Percentiles rank a stretch among this genome's conserved stretches.
phyloP scores from a whole-genome alignment of 2,113 vertebrate species.

The Gavialis gangeticus region DNA sequence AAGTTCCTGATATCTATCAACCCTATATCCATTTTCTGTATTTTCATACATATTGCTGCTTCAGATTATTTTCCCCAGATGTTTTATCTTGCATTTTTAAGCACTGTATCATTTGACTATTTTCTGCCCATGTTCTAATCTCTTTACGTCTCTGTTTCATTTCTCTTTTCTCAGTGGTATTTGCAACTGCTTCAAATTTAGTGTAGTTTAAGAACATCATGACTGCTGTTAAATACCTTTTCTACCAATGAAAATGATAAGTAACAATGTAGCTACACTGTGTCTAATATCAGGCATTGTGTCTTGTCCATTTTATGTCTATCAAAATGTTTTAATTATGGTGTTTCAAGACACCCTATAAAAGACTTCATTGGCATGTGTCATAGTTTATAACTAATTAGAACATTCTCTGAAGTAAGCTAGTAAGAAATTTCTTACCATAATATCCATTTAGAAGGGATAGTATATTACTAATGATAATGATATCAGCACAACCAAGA shows the following conservation, averaged over 20 bases:
- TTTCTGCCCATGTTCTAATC: not conserved
- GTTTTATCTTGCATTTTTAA: not conserved
- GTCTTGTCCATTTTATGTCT: not conserved
- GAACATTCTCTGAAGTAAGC: not conserved
- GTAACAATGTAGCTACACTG: no score
- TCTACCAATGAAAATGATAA: not conserved
- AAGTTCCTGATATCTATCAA: not conserved
- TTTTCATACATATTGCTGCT: not conserved
- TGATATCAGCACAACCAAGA: not conserved
- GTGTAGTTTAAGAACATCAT: not conserved
- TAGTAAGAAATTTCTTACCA: not conserved
- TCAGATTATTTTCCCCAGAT: not conserved
- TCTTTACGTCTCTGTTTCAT: not conserved
- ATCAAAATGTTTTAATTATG: not conserved
- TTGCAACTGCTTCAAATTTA: not conserved
- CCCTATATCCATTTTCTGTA: not conserved
- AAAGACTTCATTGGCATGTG: constrained; percentile 1
- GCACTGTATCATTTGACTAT: not conserved
- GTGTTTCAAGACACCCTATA: not conserved
- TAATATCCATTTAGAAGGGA: not conserved
- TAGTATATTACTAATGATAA: constrained; percentile 14
- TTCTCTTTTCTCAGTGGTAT: not conserved
- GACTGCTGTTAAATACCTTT: not conserved
- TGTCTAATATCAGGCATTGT: no score
- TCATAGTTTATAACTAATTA: constrained; percentile 21